Percentiles rank a stretch among this genome's conserved stretches.
These are phyloP conservation scores for Pseudopipra pipra DNA, from an alignment of 2,113 vertebrate species.

Conservation along the genomic window DNA sequence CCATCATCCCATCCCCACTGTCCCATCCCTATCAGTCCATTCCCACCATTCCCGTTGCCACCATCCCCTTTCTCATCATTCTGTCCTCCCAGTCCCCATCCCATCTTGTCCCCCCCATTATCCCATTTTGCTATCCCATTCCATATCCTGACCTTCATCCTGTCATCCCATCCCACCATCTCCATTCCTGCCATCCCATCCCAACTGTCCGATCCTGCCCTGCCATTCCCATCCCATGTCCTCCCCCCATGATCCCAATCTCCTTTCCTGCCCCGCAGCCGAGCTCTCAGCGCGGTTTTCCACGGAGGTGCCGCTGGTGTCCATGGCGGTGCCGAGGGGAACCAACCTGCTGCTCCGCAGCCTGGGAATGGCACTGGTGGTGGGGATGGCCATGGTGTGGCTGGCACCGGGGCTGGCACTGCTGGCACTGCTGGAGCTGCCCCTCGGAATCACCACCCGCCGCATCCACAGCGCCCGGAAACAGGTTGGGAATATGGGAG, in stretches of 20 bases:
- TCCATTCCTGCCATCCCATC: not conserved
- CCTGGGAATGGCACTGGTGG: not conserved
- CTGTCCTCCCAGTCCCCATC: not conserved
- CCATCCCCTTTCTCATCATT: not conserved
- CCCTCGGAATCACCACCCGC: not conserved
- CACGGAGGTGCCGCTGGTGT: not conserved
- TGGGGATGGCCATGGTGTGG: not conserved
- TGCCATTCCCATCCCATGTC: not conserved
- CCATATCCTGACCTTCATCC: not conserved
- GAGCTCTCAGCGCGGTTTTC: not conserved
- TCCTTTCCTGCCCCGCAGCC: not conserved
- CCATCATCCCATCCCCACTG: not conserved
- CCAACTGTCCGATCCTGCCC: not conserved
- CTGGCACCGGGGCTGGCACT: not conserved
- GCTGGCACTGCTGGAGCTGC: not conserved
- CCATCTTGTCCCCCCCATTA: not conserved
- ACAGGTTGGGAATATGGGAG: not conserved
- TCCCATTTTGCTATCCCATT: not conserved
- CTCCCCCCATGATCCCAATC: not conserved
- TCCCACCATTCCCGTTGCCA: not conserved
- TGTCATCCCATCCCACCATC: not conserved
- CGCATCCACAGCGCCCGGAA: not conserved
- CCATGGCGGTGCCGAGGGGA: rapidly evolving
- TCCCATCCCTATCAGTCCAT: not conserved
- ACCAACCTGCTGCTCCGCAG: not conserved